Percentiles rank a stretch among this genome's conserved stretches.
Conservation (phyloP, 2,113 vertebrate species). For the Aspidoscelis tigris region DNA sequence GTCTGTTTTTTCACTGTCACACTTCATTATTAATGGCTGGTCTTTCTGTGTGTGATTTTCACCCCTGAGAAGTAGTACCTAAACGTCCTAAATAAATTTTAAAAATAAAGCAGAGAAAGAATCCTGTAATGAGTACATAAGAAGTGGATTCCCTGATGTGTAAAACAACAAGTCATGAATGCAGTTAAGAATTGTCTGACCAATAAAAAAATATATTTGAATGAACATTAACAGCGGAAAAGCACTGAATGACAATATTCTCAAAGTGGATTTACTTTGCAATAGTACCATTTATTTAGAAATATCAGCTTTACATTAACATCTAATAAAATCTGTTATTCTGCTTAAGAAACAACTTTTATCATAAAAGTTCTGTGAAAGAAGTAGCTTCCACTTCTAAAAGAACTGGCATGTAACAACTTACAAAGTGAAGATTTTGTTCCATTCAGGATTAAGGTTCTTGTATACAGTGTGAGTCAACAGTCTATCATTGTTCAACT, state of each 20-base stretch:
- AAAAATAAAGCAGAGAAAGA: no score
- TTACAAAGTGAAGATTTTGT: conserved; percentile 99
- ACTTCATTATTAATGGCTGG: no score
- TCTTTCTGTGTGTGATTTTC: no score
- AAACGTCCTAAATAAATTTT: no score
- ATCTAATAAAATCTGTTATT: neutral
- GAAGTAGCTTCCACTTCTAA: neutral
- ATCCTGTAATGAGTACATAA: no score
- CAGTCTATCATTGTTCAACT: conserved; percentile 95
- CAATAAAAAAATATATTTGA: neutral
- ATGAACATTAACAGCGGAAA: neutral
- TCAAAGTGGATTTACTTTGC: neutral
- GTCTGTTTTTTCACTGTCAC: no score
- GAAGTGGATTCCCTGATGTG: no score
- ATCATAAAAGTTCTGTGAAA: neutral
- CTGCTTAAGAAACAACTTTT: conserved; percentile 8
- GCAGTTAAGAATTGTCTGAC: neutral
- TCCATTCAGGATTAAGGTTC: conserved; percentile 98
- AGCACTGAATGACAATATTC: neutral
- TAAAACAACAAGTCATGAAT: neutral
- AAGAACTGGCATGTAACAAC: conserved; percentile 63
- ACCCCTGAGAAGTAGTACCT: no score
- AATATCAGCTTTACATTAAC: neutral
- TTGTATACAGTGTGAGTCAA: conserved; percentile 97
- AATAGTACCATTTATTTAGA: neutral